Evolutionary conservation across 2,797 vertebrate species (phyloP).

Genomic region (Tokudaia tokunoshimensis): DNA sequence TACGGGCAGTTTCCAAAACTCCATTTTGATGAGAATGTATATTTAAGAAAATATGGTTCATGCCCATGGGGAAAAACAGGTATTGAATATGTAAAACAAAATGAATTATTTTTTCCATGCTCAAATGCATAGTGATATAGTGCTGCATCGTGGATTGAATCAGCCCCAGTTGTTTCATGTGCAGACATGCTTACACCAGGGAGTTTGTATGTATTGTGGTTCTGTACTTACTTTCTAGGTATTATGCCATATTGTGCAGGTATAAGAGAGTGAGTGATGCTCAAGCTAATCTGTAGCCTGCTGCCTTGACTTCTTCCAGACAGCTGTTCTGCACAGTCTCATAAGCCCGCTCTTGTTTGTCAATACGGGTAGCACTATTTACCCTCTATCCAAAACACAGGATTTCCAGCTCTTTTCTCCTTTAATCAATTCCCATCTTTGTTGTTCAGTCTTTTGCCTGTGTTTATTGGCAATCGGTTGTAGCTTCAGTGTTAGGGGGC

Average conservation of each 20-base stretch:
- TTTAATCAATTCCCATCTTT: neutral
- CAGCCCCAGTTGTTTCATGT: neutral
- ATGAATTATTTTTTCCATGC: neutral
- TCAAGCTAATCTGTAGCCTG: neutral
- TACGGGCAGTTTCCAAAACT: neutral
- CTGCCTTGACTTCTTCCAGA: neutral
- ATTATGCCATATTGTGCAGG: neutral
- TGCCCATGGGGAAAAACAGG: neutral
- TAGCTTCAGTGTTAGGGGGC: neutral
- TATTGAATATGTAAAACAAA: neutral
- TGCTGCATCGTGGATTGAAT: neutral
- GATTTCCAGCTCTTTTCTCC: neutral
- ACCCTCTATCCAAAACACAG: neutral
- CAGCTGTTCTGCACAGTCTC: neutral
- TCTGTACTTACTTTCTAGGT: neutral
- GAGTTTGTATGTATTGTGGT: neutral
- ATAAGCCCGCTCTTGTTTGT: neutral
- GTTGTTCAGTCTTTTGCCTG: neutral
- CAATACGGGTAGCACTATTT: neutral
- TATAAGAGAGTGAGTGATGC: too few relatives aligned
- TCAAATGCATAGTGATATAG: neutral
- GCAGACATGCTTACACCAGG: neutral
- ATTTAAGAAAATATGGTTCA: neutral
- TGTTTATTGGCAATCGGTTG: neutral
- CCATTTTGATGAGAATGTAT: conserved; percentile 22